Evolutionary conservation across 2,797 vertebrate genomes (phyloP).

Genomic region (Thalassophryne amazonica): DNA sequence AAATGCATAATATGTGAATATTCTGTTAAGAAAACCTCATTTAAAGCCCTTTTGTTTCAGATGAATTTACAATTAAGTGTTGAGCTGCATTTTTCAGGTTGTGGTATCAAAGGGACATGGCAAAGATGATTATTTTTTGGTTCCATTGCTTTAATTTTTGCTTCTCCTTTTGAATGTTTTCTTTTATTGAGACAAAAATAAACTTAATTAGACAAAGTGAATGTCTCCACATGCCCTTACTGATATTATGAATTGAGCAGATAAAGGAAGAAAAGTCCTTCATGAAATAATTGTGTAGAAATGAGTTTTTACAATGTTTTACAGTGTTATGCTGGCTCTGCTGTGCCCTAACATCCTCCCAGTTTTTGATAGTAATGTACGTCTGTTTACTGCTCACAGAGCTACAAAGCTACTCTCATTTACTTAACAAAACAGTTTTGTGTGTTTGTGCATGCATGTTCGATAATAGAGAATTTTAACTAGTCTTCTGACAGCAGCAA

Average conservation of each 20-base stretch:
- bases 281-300: no score
- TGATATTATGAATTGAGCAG: slow-evolving; percentile 1
- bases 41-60: slow-evolving; percentile 72
- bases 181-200: slow-evolving; percentile 79
- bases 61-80: slow-evolving; percentile 70
- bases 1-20: slow-evolving; percentile 55
- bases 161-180: slow-evolving; percentile 55
- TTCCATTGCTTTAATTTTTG: slow-evolving; percentile 62
- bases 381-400: slow-evolving; percentile 36
- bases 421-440: slow-evolving; percentile 29
- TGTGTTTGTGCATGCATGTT: slow-evolving; percentile 7
- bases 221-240: slow-evolving; percentile 37
- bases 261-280: no score
- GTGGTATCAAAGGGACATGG: slow-evolving; percentile 63
- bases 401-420: slow-evolving; percentile 39
- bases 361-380: slow-evolving; percentile 30
- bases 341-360: slow-evolving; percentile 9
- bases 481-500: slow-evolving; percentile 21
- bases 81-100: slow-evolving; percentile 63
- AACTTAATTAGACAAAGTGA: slow-evolving; percentile 77
- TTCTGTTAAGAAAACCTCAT: slow-evolving; percentile 72
- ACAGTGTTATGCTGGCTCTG: slow-evolving; percentile 7
- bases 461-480: slow-evolving; percentile 36
- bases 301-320: no score
- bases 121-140: slow-evolving; percentile 64